These are phyloP conservation scores for Cairina moschata DNA, from an alignment of 2,113 vertebrate species.

Conservation along the genomic window DNA sequence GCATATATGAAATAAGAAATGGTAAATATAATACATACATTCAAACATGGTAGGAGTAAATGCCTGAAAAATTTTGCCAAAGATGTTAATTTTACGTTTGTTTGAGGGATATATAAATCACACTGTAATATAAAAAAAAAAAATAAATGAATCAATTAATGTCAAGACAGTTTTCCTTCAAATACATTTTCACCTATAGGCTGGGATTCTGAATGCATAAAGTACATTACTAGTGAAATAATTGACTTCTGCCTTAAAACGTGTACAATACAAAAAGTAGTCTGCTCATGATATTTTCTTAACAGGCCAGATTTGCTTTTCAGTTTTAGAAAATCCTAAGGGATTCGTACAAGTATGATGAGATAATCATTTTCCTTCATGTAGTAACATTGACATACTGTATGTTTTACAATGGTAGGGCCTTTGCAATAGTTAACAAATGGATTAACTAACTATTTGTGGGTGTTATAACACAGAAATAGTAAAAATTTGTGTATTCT, in stretches of 20 bases:
- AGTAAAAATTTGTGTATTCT: background rate
- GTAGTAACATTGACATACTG: background rate
- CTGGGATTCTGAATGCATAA: background rate
- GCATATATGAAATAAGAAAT: background rate
- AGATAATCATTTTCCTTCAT: background rate
- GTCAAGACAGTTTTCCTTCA: background rate
- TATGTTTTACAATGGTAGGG: background rate
- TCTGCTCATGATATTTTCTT: background rate
- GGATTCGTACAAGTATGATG: background rate
- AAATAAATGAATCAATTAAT: background rate
- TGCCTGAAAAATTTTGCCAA: background rate
- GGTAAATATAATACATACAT: background rate
- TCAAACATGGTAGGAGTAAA: background rate
- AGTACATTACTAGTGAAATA: background rate
- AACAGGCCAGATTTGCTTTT: background rate
- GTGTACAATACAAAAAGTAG: background rate
- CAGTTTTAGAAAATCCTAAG: background rate
- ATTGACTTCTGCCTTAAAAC: background rate
- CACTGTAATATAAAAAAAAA: background rate
- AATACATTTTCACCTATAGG: background rate
- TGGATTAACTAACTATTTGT: background rate
- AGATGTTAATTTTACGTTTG: background rate
- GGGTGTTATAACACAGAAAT: background rate
- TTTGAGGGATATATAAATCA: background rate
- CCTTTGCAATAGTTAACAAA: background rate